Percentiles rank a stretch among this genome's conserved stretches.
phyloP scores from a whole-genome alignment of 2,797 vertebrate genomes.

The Tokudaia tokunoshimensis region DNA sequence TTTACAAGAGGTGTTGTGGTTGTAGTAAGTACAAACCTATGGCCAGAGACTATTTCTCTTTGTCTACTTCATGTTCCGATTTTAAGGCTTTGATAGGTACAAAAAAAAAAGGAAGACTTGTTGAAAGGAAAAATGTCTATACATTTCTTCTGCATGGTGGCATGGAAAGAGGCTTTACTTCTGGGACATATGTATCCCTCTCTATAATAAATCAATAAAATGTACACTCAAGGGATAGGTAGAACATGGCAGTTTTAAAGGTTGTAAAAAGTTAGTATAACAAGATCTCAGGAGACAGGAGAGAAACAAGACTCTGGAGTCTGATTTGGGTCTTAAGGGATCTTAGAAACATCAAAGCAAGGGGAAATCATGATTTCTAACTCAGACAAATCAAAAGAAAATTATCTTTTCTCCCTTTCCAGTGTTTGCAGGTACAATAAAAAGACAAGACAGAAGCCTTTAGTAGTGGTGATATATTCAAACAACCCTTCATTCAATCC shows the following conservation, averaged over 20 bases:
- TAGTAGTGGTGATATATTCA: neutral
- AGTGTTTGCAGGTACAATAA: neutral
- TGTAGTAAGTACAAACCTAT: neutral
- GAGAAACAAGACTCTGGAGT: neutral
- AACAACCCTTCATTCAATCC: neutral
- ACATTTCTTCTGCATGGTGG: neutral
- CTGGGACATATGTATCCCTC: neutral
- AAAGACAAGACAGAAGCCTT: neutral
- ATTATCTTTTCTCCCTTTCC: neutral
- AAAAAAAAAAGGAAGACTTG: neutral
- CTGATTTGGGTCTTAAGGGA: neutral
- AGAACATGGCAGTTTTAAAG: neutral
- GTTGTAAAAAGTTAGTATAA: neutral
- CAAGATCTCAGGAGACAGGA: neutral
- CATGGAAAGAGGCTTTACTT: neutral
- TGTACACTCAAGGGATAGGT: neutral
- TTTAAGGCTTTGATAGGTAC: neutral
- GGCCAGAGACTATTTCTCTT: neutral
- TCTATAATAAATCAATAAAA: neutral
- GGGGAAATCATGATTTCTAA: neutral
- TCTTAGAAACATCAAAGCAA: neutral
- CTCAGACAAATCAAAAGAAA: conserved; percentile 1
- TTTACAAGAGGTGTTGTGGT: neutral
- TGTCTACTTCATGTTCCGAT: neutral
- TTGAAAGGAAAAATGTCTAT: neutral